Evolutionary conservation across 2,797 vertebrate species (phyloP).

Genomic region (Trachops cirrhosus): DNA sequence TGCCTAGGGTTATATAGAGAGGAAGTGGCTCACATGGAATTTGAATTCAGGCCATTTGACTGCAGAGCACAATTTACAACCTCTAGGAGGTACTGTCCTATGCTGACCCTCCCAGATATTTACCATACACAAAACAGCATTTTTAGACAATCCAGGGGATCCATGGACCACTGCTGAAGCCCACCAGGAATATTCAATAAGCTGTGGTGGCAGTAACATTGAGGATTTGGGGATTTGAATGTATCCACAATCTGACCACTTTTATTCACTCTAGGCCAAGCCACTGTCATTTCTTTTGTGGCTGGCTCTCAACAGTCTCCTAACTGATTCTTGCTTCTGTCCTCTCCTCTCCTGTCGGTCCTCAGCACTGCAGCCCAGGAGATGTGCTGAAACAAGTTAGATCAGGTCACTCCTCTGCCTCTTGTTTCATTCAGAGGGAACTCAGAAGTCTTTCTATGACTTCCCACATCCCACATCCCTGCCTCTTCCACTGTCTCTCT

Average conservation of each 20-base stretch:
- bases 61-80: neutral
- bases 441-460: accelerated
- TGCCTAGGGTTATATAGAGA: neutral
- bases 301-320: neutral
- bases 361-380: neutral
- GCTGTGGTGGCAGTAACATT: too few species aligned
- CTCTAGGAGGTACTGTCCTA: neutral
- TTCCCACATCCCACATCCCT: neutral
- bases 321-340: neutral
- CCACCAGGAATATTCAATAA: neutral
- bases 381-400: neutral
- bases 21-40: neutral
- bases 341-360: neutral
- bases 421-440: neutral
- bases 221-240: neutral
- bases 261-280: neutral
- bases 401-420: neutral
- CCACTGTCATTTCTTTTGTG: neutral
- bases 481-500: neutral
- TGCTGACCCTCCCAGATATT: neutral
- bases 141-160: neutral
- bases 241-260: neutral
- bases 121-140: neutral
- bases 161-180: neutral
- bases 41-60: neutral